These are phyloP conservation scores for Nicator chloris DNA, from an alignment of 2,113 vertebrate species.

Conservation along the genomic window DNA sequence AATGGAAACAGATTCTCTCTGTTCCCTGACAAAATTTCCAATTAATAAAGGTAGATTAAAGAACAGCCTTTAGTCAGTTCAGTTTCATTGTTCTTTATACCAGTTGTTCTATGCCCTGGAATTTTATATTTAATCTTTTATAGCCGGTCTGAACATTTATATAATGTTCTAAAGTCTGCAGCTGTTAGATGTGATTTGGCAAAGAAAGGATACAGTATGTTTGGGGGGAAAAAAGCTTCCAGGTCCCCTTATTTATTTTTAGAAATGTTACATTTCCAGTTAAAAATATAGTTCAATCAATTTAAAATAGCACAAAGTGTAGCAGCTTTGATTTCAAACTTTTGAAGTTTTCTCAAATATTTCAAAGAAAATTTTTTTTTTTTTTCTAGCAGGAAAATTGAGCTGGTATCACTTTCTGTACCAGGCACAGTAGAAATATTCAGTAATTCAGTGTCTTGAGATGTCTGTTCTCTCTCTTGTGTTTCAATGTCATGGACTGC, in stretches of 20 bases:
- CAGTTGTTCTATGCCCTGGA: neutral
- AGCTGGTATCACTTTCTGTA: neutral
- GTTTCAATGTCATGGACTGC: neutral
- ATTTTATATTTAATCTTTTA: slow-evolving; percentile 54
- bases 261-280: neutral
- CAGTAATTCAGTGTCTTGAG: neutral
- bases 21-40: neutral
- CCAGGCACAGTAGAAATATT: neutral
- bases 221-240: neutral
- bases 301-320: neutral
- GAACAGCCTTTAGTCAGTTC: neutral
- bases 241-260: neutral
- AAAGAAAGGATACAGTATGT: neutral
- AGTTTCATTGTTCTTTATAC: neutral
- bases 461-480: neutral
- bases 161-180: slow-evolving; percentile 54
- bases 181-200: slow-evolving; percentile 57
- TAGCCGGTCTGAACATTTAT: slow-evolving; percentile 40
- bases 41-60: slow-evolving; percentile 9
- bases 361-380: neutral
- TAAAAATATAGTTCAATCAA: slow-evolving; percentile 2
- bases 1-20: slow-evolving; percentile 11
- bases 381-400: neutral
- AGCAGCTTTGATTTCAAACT: neutral
- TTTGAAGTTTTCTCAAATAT: neutral